Evolutionary conservation across 2,113 vertebrate genomes (phyloP).

Genomic region (Gnathonemus longibarbis): DNA sequence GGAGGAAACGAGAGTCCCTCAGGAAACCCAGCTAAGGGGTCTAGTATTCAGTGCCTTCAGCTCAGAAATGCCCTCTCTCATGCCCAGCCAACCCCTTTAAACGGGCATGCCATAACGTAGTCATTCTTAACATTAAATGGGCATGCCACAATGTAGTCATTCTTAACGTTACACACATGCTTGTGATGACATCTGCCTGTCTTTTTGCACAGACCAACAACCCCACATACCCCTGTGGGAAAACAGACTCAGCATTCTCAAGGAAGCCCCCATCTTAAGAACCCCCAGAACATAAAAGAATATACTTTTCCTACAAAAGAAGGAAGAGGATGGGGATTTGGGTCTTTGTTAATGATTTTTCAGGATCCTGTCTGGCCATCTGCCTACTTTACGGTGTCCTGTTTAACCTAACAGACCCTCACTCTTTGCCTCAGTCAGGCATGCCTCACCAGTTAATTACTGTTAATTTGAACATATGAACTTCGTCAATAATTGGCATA

Average conservation of each 20-base stretch:
- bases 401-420: not conserved
- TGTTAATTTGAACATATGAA: not conserved
- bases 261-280: constrained; percentile 31
- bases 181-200: not conserved
- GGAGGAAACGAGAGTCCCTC: not conserved
- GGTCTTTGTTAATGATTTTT: constrained; percentile 21
- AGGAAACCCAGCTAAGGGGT: not conserved
- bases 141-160: not conserved
- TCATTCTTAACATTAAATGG: not conserved
- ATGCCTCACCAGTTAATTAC: not conserved
- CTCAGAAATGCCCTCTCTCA: not conserved
- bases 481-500: not conserved
- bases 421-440: not conserved
- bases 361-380: not conserved
- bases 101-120: not conserved
- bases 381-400: not conserved
- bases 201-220: constrained; percentile 17
- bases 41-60: not conserved
- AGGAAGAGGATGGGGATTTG: not conserved
- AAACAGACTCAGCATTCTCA: constrained; percentile 20
- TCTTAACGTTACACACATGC: not conserved
- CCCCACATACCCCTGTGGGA: not conserved
- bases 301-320: constrained; percentile 27
- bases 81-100: not conserved
- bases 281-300: constrained; percentile 25